These are phyloP conservation scores for Chionis minor DNA, from an alignment of 2,113 vertebrate species.

Conservation along the genomic window DNA sequence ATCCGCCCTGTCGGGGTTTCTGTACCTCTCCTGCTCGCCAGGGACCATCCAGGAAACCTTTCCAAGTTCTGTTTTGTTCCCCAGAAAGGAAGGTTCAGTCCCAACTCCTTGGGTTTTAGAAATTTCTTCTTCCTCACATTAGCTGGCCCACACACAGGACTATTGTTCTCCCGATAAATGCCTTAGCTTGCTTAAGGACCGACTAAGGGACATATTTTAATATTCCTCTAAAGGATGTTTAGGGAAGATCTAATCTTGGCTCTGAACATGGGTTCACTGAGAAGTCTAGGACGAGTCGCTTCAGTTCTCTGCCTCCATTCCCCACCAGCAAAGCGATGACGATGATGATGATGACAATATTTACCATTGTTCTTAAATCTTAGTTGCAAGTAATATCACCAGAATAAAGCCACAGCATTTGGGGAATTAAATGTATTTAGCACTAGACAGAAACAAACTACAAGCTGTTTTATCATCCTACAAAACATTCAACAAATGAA, in stretches of 20 bases:
- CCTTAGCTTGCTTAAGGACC: not conserved
- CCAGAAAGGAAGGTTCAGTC: not conserved
- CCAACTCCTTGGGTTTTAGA: not conserved
- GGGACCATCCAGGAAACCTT: not conserved
- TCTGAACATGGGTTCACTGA: not conserved
- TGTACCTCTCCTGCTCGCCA: not conserved
- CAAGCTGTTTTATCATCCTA: not conserved
- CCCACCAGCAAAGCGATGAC: not conserved
- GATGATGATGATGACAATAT: not conserved
- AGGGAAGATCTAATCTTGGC: not conserved
- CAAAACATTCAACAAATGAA: not conserved
- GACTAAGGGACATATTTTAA: not conserved
- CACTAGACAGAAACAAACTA: not conserved
- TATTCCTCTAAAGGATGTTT: not conserved
- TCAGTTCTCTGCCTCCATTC: not conserved
- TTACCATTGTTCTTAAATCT: not conserved
- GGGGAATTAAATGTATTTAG: not conserved
- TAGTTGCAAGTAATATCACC: not conserved
- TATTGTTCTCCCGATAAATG: accelerated
- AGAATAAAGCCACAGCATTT: not conserved
- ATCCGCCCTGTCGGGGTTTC: not conserved
- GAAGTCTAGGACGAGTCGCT: not conserved
- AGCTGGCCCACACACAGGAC: too few relatives aligned
- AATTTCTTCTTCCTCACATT: not conserved
- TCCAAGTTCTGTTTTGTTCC: not conserved